Conservation (phyloP, 2,797 vertebrate species). For the Dendrocincla tyrannina region DNA sequence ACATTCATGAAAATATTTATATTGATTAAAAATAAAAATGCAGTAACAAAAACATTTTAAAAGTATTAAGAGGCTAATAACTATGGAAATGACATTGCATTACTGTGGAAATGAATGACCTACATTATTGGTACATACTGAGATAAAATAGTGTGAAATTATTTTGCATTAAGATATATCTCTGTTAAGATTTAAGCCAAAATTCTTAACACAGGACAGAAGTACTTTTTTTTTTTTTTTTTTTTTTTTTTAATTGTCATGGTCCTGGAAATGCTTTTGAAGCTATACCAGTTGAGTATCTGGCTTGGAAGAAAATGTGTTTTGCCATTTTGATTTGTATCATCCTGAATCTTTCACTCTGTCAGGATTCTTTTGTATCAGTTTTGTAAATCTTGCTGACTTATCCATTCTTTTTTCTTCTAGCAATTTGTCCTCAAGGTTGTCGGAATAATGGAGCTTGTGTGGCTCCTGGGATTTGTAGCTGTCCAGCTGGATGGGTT, state of each 20-base stretch:
- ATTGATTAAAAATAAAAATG: background rate
- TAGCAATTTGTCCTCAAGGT: constrained; percentile 87
- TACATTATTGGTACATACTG: background rate
- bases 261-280: background rate
- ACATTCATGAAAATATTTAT: background rate
- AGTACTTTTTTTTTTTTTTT: background rate
- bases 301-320: background rate
- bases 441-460: constrained; percentile 85
- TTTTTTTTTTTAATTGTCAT: background rate
- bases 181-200: background rate
- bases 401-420: constrained; percentile 50
- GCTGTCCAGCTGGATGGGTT: constrained; percentile 86
- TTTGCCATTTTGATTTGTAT: constrained; percentile 46
- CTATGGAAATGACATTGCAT: background rate
- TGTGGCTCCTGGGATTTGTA: constrained; percentile 88
- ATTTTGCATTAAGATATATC: background rate
- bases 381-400: constrained; percentile 35
- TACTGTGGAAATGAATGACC: background rate
- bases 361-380: constrained; percentile 24
- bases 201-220: background rate
- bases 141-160: background rate
- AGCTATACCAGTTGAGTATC: background rate
- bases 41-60: background rate
- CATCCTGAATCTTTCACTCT: constrained; percentile 44
- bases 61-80: background rate